Conservation (phyloP, 2,113 vertebrate species). For the Psammodynastes pulverulentus region DNA sequence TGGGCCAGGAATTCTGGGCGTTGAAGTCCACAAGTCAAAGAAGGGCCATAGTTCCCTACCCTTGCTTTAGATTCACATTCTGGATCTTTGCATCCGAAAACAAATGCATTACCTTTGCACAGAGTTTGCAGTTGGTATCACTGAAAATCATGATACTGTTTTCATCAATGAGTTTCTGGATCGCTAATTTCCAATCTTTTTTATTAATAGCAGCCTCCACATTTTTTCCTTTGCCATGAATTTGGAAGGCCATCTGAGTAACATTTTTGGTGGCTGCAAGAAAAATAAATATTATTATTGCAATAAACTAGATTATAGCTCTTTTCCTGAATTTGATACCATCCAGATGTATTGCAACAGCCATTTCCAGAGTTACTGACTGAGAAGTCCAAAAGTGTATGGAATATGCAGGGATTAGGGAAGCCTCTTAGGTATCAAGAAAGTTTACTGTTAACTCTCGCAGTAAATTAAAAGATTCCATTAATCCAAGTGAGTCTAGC, state of each 20-base stretch:
- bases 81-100: neutral
- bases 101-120: conserved; percentile 48
- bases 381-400: neutral
- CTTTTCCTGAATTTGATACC: neutral
- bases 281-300: conserved; percentile 21
- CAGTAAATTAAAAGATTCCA: neutral
- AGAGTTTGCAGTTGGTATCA: conserved; percentile 20
- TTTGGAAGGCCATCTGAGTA: conserved; percentile 18
- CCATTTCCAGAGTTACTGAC: neutral
- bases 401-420: neutral
- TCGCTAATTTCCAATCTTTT: neutral
- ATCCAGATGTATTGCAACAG: neutral
- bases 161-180: conserved; percentile 12
- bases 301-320: neutral
- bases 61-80: neutral
- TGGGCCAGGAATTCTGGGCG: too few relatives aligned
- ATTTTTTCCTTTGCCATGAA: neutral
- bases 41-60: neutral
- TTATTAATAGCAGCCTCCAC: neutral
- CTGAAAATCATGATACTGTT: conserved; percentile 42
- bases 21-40: too few relatives aligned
- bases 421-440: neutral
- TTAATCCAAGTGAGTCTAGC: neutral
- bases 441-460: neutral
- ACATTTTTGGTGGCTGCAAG: conserved; percentile 40